phyloP scores from a whole-genome alignment of 2,888 invertebrate species.

The Eilema caniola region DNA sequence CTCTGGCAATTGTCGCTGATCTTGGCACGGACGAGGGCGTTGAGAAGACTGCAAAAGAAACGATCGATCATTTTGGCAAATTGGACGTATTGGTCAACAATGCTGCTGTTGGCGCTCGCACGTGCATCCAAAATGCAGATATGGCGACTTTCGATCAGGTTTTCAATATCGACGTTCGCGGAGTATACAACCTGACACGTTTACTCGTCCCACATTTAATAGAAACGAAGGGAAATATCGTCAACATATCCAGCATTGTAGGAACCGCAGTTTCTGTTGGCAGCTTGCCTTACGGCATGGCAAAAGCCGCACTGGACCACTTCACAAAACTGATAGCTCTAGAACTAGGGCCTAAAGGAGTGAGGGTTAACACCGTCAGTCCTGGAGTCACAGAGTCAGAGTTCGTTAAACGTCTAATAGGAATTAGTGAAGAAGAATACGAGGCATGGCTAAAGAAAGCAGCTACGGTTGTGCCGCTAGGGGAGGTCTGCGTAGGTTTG shows the following conservation, averaged over 20 bases:
- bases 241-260: slow-evolving; percentile 91
- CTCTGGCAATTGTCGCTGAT: slow-evolving; percentile 56
- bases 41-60: slow-evolving; percentile 54
- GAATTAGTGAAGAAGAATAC: slow-evolving; percentile 47
- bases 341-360: slow-evolving; percentile 86
- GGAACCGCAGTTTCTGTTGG: slow-evolving; percentile 91
- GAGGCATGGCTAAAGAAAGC: slow-evolving; percentile 38
- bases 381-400: slow-evolving; percentile 13
- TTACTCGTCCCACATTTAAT: slow-evolving; percentile 89
- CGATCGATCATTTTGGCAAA: slow-evolving; percentile 55
- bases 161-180: slow-evolving; percentile 89
- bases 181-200: slow-evolving; percentile 87
- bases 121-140: slow-evolving; percentile 48
- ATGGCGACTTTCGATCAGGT: slow-evolving; percentile 62
- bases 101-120: slow-evolving; percentile 84
- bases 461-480: slow-evolving; percentile 46
- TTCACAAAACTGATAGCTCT: slow-evolving; percentile 87
- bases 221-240: slow-evolving; percentile 88
- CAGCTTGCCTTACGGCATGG: slow-evolving; percentile 94
- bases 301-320: slow-evolving; percentile 86
- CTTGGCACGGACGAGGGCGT: slow-evolving; percentile 34
- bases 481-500: slow-evolving; percentile 57
- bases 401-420: slow-evolving; percentile 46
- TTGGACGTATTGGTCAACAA: slow-evolving; percentile 71
- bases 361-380: slow-evolving; percentile 86